These are phyloP conservation scores for Lathamus discolor DNA, from an alignment of 2,113 vertebrate genomes.

Conservation along the genomic window DNA sequence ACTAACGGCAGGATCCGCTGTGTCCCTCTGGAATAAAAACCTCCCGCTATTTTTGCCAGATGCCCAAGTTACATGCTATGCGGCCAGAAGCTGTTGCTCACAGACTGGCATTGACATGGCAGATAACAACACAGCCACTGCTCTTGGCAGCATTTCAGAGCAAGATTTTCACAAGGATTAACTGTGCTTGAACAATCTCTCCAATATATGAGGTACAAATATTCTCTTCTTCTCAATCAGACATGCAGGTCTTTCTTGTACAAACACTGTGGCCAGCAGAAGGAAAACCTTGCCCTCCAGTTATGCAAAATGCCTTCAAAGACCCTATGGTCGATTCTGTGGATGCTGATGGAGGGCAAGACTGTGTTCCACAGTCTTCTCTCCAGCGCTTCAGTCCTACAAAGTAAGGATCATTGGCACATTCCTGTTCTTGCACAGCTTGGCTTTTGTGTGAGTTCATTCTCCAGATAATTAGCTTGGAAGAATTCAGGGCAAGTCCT, in stretches of 20 bases:
- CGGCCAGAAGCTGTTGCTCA: not conserved
- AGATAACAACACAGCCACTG: not conserved
- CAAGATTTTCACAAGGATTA: constrained; percentile 54
- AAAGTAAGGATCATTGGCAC: not conserved
- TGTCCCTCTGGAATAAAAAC: not conserved
- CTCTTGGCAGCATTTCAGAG: not conserved
- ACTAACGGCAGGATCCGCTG: rapidly evolving
- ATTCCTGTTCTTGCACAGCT: not conserved
- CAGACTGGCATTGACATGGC: not conserved
- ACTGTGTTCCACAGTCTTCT: not conserved
- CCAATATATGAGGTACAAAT: constrained; percentile 16
- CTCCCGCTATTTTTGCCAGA: not conserved
- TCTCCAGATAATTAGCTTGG: not conserved
- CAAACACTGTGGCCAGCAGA: not conserved
- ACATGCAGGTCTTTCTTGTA: not conserved
- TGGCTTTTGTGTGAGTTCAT: not conserved
- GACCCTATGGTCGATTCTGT: rapidly evolving
- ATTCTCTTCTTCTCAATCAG: constrained; percentile 28
- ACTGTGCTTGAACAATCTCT: constrained; percentile 34
- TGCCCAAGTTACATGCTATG: rapidly evolving
- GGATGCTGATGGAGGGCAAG: not conserved
- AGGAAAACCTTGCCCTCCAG: not conserved
- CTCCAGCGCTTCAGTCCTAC: not conserved
- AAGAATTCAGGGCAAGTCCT: not conserved
- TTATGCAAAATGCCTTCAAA: not conserved